Base-by-base conservation (phyloP, 2,113 vertebrate genomes). In the Cricetomys ansorgei region DNA sequence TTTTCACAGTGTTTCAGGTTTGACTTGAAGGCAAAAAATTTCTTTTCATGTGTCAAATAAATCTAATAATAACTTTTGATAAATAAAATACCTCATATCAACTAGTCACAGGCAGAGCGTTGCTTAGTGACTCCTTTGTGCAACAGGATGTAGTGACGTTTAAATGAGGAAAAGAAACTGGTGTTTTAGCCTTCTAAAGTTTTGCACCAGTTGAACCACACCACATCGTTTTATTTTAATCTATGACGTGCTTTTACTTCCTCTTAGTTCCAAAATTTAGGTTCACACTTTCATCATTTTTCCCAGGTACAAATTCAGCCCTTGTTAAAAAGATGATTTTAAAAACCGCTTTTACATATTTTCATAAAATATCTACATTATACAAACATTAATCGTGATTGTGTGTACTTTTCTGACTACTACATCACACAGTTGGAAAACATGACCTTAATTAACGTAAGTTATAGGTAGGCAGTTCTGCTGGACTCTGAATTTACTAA, bases 361-460 rank as follows among this genome's bases (percentile, higher is more conserved):
- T 94, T 92, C 29, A 69, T 59, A 73, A 80, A n/a, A 55, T 79
- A 27, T 94, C 27, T 94, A 45, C 12, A 53, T 16, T 77, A 13
- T 59, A 43, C 45, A 70, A 50, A 15, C n/a, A 53, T 77, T 88
- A 75, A 45, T 12, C 3, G 16, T 88, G 7, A 53, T 16, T 3
- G 37, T 88, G 5, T 73, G 8, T 27, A 10, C n/a, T 67, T 70
- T 67, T 92, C 8, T 21, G 29, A 90, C 9, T 69, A 50, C 65
- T 72, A 57, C 37, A 77, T 77, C 43, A 62, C 31, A 69, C 29
- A 76, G 2, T 57, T 75, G 65, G 29, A 25, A 91, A 21, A 10
- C 72, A 75, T 77, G 23, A 67, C 67, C n/a, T 87, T 81, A n/a
- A 45, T 50, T 89, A 40, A 65, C 80, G 79, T 94, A 62, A 90